A percentile compares a stretch with the other conserved stretches of the same genome.
Evolutionary conservation across 2,888 invertebrate species (phyloP).

Genomic region (Agelastica alni): DNA sequence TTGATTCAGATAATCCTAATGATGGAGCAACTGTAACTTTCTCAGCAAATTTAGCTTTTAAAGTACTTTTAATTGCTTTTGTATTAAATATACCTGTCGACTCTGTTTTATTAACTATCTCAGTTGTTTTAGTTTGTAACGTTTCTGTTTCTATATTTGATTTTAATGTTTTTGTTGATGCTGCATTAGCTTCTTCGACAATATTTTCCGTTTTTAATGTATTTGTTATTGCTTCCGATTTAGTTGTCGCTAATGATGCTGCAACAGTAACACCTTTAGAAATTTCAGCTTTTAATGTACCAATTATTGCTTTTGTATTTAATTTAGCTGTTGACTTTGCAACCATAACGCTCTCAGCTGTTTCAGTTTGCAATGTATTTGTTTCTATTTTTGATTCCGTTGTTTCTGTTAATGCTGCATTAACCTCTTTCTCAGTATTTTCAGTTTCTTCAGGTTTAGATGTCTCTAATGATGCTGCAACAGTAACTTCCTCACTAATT

Average conservation of each 20-base stretch:
- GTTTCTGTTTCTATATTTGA: too few species aligned
- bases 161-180: too few species aligned
- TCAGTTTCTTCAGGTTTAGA: background rate
- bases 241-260: background rate
- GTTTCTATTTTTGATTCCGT: too few species aligned
- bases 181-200: background rate
- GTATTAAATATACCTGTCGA: too few species aligned
- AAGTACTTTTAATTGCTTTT: too few species aligned
- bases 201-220: background rate
- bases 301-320: background rate
- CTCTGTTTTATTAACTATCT: too few species aligned
- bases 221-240: background rate
- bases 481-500: background rate
- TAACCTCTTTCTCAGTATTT: background rate
- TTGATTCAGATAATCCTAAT: too few species aligned
- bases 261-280: background rate
- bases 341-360: background rate
- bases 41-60: too few species aligned
- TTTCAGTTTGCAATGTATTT: background rate
- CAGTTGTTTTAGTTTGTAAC: too few species aligned
- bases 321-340: background rate
- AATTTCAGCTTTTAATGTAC: background rate
- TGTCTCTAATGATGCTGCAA: background rate
- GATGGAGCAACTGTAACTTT: too few species aligned
- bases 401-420: background rate